These are phyloP conservation scores for Sylvilagus bachmani DNA, from an alignment of 2,113 vertebrate genomes.

Conservation along the genomic window DNA sequence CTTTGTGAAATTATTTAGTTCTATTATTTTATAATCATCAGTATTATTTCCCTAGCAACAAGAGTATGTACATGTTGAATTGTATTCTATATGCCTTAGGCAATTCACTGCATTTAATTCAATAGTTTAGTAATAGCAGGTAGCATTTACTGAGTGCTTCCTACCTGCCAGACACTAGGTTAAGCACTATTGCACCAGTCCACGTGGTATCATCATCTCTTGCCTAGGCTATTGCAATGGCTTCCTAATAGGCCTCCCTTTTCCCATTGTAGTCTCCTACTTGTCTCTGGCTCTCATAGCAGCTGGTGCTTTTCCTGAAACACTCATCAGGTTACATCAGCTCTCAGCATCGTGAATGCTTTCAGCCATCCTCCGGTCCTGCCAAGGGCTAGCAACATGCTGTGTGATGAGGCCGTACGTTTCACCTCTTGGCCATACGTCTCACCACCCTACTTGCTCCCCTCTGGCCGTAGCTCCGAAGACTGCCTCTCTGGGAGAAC, in stretches of 20 bases:
- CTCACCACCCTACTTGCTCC: neutral
- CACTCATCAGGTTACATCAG: neutral
- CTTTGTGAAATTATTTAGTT: constrained; percentile 13
- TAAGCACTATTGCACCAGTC: neutral
- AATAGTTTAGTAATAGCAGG: neutral
- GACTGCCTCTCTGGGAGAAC: neutral
- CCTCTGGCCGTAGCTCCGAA: neutral
- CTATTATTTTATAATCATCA: neutral
- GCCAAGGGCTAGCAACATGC: neutral
- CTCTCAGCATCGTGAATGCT: neutral
- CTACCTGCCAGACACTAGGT: neutral
- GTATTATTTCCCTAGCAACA: neutral
- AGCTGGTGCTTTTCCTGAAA: neutral
- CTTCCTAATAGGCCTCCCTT: neutral
- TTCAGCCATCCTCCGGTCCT: neutral
- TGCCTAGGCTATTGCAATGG: neutral
- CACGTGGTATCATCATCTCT: neutral
- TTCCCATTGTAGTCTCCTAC: neutral
- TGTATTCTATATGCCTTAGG: neutral
- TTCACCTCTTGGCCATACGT: neutral
- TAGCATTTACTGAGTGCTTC: neutral
- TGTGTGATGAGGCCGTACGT: neutral
- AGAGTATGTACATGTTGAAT: neutral
- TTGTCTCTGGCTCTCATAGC: accelerated
- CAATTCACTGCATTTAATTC: neutral